phyloP scores from a whole-genome alignment of 2,888 invertebrate species.

The Steinernema hermaphroditum region DNA sequence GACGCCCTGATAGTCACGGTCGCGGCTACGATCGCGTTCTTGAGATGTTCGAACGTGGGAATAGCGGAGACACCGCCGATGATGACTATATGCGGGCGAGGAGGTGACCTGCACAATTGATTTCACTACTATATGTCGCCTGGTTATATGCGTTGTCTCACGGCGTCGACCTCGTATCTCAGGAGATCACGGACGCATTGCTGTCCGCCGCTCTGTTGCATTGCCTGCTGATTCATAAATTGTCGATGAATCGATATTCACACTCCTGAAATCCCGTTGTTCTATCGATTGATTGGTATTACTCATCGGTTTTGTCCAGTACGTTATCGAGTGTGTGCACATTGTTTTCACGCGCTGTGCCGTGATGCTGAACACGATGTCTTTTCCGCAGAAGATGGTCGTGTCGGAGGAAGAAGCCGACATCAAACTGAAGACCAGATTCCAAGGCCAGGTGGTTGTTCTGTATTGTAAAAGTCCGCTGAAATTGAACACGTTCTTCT shows the following conservation, averaged over 20 bases:
- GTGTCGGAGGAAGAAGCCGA: slow-evolving; percentile 49
- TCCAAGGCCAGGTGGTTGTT: slow-evolving; percentile 60
- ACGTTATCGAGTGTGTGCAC: not conserved
- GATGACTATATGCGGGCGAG: not conserved
- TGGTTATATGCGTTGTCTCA: not conserved
- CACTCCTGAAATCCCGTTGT: too few relatives aligned
- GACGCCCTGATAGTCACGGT: not conserved
- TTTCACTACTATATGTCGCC: not conserved
- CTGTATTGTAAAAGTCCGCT: slow-evolving; percentile 58
- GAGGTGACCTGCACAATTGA: not conserved
- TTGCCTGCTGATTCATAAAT: not conserved
- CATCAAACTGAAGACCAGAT: slow-evolving; percentile 63
- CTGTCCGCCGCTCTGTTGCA: not conserved
- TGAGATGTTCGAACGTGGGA: not conserved
- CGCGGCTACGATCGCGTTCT: not conserved
- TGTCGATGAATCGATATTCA: not conserved
- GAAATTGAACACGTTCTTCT: slow-evolving; percentile 51
- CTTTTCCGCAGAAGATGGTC: slow-evolving; percentile 30
- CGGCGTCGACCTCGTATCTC: too few relatives aligned
- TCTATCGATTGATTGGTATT: too few relatives aligned
- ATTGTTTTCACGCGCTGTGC: not conserved
- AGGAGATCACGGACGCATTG: not conserved
- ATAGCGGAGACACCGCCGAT: not conserved
- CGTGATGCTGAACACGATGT: too few relatives aligned
- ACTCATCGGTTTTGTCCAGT: too few relatives aligned